Conservation (phyloP, 2,797 vertebrate species). For the Melanotaenia boesemani region DNA sequence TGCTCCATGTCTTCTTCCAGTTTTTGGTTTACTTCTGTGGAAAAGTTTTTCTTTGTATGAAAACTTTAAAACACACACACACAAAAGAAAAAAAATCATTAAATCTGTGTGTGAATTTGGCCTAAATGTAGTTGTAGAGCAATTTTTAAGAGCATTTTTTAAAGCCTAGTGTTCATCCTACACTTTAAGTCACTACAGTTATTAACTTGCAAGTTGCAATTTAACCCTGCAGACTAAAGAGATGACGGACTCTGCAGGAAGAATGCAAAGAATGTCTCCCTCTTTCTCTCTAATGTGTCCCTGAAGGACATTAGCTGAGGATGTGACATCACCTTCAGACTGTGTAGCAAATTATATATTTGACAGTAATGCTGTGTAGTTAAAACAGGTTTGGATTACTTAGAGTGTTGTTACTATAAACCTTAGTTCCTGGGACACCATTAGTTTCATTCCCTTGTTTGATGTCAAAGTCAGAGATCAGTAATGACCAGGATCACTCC, state of each 20-base stretch:
- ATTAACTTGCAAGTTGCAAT: neutral
- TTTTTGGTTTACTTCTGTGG: too few species aligned
- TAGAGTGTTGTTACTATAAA: conserved; percentile 63
- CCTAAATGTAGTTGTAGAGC: too few species aligned
- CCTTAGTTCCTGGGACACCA: conserved; percentile 37
- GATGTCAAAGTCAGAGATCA: conserved; percentile 33
- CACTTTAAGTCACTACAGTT: neutral
- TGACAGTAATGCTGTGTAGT: conserved; percentile 37
- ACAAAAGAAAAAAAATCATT: too few species aligned
- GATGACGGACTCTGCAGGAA: conserved; percentile 1
- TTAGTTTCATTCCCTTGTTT: conserved; percentile 31
- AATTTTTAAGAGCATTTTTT: too few species aligned
- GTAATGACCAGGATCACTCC: conserved; percentile 32
- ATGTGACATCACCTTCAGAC: conserved; percentile 47
- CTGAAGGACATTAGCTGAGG: conserved; percentile 25
- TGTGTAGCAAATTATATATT: conserved; percentile 7
- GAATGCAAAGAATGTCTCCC: conserved; percentile 43
- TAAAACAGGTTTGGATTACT: conserved; percentile 38
- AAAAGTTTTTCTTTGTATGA: too few species aligned
- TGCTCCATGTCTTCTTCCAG: too few species aligned
- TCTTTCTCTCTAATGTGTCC: conserved; percentile 9
- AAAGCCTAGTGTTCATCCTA: too few species aligned
- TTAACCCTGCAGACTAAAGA: neutral
- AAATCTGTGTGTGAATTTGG: too few species aligned
- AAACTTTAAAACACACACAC: too few species aligned